Conservation (phyloP, 2,113 vertebrate species). For the Toxotes jaculatrix region DNA sequence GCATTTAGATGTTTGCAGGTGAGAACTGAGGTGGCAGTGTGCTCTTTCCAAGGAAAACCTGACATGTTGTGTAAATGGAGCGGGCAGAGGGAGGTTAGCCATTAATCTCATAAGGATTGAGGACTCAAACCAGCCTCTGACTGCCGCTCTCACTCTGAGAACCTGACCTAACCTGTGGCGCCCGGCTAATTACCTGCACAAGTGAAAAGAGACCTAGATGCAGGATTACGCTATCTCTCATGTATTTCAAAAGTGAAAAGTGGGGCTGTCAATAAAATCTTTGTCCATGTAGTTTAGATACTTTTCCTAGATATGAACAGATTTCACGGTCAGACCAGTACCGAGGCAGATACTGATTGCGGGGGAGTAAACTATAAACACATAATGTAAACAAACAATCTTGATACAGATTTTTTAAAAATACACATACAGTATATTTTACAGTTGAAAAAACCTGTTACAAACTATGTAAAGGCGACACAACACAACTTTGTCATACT, state of each 20-base stretch:
- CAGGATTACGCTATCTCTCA: slow-evolving; percentile 25
- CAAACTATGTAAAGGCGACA: background rate
- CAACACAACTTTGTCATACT: background rate
- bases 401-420: background rate
- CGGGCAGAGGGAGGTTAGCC: slow-evolving; percentile 71
- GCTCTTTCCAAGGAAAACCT: slow-evolving; percentile 67
- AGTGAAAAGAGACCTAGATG: slow-evolving; percentile 31
- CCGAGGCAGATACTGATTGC: background rate
- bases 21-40: slow-evolving; percentile 77
- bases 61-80: slow-evolving; percentile 71
- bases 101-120: slow-evolving; percentile 76
- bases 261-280: background rate
- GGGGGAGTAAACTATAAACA: background rate
- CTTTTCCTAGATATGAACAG: background rate
- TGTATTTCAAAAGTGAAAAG: slow-evolving; percentile 21
- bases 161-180: slow-evolving; percentile 56
- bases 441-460: background rate
- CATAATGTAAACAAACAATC: background rate
- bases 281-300: background rate
- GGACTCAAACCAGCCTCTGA: slow-evolving; percentile 60
- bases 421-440: background rate
- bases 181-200: slow-evolving; percentile 57
- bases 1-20: slow-evolving; percentile 61
- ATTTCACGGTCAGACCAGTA: background rate
- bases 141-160: slow-evolving; percentile 52